Percentiles rank a stretch among this genome's conserved stretches.
phyloP scores from a whole-genome alignment of 2,797 vertebrate species.

The Yasuhikotakia modesta region DNA sequence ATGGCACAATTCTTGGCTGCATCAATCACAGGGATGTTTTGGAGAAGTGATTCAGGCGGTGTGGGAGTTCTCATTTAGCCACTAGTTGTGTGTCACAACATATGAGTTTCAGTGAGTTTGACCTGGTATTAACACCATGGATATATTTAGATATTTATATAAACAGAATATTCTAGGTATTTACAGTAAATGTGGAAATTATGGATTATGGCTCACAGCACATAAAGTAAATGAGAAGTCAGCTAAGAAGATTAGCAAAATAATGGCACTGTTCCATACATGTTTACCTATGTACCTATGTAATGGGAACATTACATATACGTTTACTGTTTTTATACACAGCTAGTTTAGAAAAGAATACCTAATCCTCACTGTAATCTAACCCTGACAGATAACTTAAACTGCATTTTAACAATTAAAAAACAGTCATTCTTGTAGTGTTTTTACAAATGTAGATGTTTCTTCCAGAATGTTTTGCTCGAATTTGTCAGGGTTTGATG shows the following conservation, averaged over 20 bases:
- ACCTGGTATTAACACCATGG: slow-evolving; percentile 42
- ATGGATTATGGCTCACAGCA: slow-evolving; percentile 27
- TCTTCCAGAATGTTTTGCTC: no score
- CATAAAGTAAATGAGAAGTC: slow-evolving; percentile 25
- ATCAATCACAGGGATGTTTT: slow-evolving; percentile 41
- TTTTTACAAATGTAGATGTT: no score
- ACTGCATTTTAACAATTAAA: no score
- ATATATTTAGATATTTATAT: slow-evolving; percentile 34
- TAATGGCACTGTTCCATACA: background rate
- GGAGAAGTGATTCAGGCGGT: slow-evolving; percentile 47
- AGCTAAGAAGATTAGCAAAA: slow-evolving; percentile 14
- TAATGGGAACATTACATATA: background rate
- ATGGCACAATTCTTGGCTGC: slow-evolving; percentile 38
- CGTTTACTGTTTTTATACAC: no score
- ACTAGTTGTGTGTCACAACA: slow-evolving; percentile 47
- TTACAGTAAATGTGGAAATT: slow-evolving; percentile 6
- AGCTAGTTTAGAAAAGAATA: no score
- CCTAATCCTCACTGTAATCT: no score
- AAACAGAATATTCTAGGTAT: slow-evolving; percentile 26
- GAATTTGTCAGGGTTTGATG: no score
- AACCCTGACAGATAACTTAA: no score
- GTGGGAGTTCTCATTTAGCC: slow-evolving; percentile 49
- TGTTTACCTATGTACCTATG: no score
- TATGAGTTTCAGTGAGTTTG: slow-evolving; percentile 49
- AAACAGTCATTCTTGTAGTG: no score